These are phyloP conservation scores for Todiramphus saurophagus DNA, from an alignment of 2,113 vertebrate genomes.

Conservation along the genomic window DNA sequence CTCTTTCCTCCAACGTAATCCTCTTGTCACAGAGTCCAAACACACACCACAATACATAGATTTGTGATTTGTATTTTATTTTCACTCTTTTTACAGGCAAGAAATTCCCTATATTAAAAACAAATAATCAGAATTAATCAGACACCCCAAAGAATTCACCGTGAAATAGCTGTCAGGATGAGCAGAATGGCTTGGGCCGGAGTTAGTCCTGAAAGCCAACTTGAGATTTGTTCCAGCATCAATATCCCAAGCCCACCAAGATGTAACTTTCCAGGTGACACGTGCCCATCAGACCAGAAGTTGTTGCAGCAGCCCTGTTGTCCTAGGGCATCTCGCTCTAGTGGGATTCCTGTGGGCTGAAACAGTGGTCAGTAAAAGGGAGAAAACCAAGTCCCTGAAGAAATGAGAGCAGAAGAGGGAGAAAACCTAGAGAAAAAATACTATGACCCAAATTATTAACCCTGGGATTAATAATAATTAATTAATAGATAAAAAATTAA, in stretches of 20 bases:
- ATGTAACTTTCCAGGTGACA: not conserved
- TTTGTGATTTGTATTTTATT: conserved; percentile 17
- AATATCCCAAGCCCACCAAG: not conserved
- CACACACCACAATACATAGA: not conserved
- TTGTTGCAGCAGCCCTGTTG: not conserved
- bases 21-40: not conserved
- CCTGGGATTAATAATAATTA: not conserved
- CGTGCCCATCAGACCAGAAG: not conserved
- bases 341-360: not conserved
- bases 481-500: too few relatives aligned
- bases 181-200: not conserved
- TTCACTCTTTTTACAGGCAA: not conserved
- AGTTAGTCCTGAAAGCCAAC: not conserved
- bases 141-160: not conserved
- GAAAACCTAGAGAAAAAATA: not conserved
- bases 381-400: not conserved
- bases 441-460: not conserved
- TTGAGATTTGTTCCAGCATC: not conserved
- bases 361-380: not conserved
- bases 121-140: conserved; percentile 29
- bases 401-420: not conserved
- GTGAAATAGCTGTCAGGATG: not conserved
- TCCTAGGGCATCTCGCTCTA: not conserved
- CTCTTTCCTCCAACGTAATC: not conserved
- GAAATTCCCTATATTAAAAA: not conserved